phyloP scores from a whole-genome alignment of 2,113 vertebrate genomes.

The Ovis canadensis region DNA sequence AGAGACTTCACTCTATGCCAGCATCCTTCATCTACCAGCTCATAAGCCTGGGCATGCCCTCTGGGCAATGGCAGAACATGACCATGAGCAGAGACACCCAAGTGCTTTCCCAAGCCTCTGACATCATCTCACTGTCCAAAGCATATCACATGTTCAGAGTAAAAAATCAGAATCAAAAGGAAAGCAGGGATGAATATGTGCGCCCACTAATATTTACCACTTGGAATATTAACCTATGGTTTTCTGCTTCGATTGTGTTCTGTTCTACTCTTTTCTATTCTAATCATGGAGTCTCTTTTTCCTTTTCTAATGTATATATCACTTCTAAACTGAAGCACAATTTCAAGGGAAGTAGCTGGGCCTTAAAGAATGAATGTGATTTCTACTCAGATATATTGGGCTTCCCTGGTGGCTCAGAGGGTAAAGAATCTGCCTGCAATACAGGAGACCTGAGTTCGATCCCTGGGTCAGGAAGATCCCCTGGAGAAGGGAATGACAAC shows the following conservation, averaged over 20 bases:
- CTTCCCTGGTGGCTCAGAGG: background rate
- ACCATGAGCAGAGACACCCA: background rate
- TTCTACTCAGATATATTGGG: background rate
- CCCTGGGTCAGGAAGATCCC: background rate
- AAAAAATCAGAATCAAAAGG: background rate
- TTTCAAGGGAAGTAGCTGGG: background rate
- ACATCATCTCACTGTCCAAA: background rate
- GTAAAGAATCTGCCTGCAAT: background rate
- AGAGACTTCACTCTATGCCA: background rate
- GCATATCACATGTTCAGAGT: background rate
- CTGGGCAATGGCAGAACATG: background rate
- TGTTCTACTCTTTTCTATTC: background rate
- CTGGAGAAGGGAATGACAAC: background rate
- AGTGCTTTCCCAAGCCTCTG: background rate
- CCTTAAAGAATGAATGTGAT: background rate
- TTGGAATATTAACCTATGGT: background rate
- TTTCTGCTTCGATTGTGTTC: background rate
- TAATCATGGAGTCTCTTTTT: background rate
- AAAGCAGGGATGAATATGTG: background rate
- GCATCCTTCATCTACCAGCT: background rate
- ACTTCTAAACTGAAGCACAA: background rate
- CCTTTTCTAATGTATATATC: background rate
- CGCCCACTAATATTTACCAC: background rate
- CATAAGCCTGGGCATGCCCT: background rate
- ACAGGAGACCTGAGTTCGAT: background rate